Evolutionary conservation across 2,888 invertebrate genomes (phyloP).

Genomic region (Hydraecia micacea): DNA sequence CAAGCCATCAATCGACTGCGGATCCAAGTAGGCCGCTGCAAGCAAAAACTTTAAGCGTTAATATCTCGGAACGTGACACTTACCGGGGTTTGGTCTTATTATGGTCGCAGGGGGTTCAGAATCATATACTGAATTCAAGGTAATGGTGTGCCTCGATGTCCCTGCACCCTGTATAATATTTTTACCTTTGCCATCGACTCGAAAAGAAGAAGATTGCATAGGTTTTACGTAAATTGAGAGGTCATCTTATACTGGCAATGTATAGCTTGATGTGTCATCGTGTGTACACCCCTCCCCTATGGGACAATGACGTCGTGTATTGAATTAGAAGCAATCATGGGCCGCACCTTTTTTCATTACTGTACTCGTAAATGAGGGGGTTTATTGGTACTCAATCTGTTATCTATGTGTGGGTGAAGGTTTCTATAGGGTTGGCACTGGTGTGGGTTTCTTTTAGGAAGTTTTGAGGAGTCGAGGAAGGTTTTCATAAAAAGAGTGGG

Average conservation of each 20-base stretch:
- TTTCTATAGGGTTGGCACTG: constrained; percentile 1
- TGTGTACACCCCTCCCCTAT: constrained; percentile 23
- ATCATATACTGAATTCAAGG: not conserved
- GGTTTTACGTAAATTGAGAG: not conserved
- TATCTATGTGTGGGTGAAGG: constrained; percentile 19
- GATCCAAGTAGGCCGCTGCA: not conserved
- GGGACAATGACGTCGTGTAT: constrained; percentile 43
- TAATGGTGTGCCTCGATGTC: too few species aligned
- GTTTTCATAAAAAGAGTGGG: not conserved
- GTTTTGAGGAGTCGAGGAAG: not conserved
- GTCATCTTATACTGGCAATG: not conserved
- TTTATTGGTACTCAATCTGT: constrained; percentile 54
- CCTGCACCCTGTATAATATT: not conserved
- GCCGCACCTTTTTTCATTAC: constrained; percentile 61
- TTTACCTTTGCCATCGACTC: too few species aligned
- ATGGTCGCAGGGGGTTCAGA: not conserved
- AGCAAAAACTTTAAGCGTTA: not conserved
- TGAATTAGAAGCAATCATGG: constrained; percentile 59
- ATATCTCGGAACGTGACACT: too few species aligned
- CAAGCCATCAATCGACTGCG: not conserved
- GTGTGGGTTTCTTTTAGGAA: not conserved
- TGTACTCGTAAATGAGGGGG: constrained; percentile 44
- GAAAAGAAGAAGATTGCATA: not conserved
- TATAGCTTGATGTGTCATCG: not conserved
- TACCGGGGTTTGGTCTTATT: too few species aligned